phyloP scores from a whole-genome alignment of 2,888 invertebrate genomes.

The Patella pellucida region DNA sequence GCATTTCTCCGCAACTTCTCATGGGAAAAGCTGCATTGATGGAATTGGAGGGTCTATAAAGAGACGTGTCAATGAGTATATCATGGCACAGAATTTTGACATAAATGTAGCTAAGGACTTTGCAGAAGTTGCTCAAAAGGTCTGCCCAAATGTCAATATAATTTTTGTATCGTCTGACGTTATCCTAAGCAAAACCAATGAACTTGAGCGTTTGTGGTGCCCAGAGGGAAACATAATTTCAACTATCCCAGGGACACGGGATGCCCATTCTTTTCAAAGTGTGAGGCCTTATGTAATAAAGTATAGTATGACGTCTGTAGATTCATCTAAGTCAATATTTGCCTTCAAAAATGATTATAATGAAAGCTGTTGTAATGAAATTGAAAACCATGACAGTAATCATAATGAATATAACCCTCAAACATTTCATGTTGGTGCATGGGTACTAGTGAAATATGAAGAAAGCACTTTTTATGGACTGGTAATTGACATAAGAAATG shows the following conservation, averaged over 20 bases:
- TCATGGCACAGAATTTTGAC: background rate
- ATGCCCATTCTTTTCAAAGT: background rate
- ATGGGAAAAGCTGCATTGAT: slow-evolving; percentile 18
- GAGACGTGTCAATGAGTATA: slow-evolving; percentile 6
- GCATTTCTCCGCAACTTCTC: slow-evolving; percentile 14
- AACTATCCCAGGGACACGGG: background rate
- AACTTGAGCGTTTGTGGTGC: background rate
- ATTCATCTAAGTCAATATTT: background rate
- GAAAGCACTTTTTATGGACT: no score
- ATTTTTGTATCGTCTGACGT: background rate
- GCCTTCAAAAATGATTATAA: background rate
- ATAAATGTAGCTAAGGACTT: background rate
- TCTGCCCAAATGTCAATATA: background rate
- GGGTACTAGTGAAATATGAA: no score
- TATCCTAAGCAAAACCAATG: background rate
- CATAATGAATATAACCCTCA: background rate
- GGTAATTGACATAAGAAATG: no score
- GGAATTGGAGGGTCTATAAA: slow-evolving; percentile 12
- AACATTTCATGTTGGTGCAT: background rate
- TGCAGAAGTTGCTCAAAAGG: background rate
- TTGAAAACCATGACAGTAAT: background rate
- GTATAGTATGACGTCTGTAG: background rate
- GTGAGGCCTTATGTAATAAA: background rate
- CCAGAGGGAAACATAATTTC: background rate
- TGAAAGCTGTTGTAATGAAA: no score